Percentiles rank a stretch among this genome's conserved stretches.
Evolutionary conservation across 1,140 invertebrate genomes (phyloP).

Genomic region (Orchesella cincta): DNA sequence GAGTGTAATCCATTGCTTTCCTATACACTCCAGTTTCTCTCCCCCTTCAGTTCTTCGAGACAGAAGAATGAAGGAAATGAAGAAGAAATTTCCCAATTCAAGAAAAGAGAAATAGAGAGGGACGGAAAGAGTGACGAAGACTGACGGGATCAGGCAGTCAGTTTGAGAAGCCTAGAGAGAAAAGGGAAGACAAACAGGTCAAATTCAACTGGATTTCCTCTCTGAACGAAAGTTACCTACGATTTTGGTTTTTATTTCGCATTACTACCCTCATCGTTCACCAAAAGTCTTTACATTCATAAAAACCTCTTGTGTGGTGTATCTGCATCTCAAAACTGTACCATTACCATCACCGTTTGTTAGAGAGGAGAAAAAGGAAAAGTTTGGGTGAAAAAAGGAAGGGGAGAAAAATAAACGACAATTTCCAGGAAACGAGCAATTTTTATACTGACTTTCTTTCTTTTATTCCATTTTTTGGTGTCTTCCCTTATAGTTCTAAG

Average conservation of each 20-base stretch:
- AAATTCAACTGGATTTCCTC: background rate
- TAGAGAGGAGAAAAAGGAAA: background rate
- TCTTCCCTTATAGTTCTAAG: slow-evolving; percentile 21
- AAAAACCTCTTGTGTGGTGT: background rate
- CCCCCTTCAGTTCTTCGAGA: background rate
- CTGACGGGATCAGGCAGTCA: slow-evolving; percentile 10
- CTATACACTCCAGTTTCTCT: background rate
- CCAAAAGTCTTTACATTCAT: background rate
- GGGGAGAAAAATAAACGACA: slow-evolving; percentile 31
- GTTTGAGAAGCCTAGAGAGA: background rate
- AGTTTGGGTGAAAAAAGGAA: slow-evolving; percentile 14
- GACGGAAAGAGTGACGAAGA: background rate
- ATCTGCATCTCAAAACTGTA: background rate
- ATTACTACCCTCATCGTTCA: slow-evolving; percentile 22
- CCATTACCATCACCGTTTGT: background rate
- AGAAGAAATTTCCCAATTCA: slow-evolving; percentile 11
- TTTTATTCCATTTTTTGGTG: slow-evolving; percentile 23
- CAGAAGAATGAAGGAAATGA: background rate
- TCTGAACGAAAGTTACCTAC: background rate
- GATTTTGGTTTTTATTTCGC: background rate
- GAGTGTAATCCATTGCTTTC: no score
- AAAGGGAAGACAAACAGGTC: background rate
- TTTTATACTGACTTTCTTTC: slow-evolving; percentile 30
- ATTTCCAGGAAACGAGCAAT: slow-evolving; percentile 34
- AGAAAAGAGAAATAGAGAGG: background rate